Evolutionary conservation across 2,113 vertebrate genomes (phyloP), one percentile per base, ranked within the genome.

Genomic region (Heterotilapia buettikoferi): DNA sequence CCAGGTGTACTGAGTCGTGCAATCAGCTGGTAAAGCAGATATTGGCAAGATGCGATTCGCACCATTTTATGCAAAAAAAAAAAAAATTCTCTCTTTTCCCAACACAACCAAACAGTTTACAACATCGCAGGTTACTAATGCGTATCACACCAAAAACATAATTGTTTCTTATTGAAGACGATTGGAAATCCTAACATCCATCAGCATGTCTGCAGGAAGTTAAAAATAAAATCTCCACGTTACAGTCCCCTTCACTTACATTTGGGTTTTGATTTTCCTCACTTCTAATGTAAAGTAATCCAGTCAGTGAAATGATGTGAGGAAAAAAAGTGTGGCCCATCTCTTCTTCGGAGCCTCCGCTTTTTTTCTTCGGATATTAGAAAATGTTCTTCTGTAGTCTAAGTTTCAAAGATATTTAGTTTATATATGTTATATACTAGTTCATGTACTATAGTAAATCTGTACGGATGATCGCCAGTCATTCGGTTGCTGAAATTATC

Each of bases 11-110:
- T 31, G 14, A 61, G 14, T 6, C 2, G 3, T 61, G 57, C 57
- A 61, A 61, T 2, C 8, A 61, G 14, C 14, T 31, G 26, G 29
- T 61, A 61, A 61, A 61, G 3, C 29, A 61, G 57, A 33, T 19
- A 33, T 0, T 61, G 9, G 57, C 57, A 61, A 61, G 16, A 61
- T 61, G 29, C 0, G 0, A 33, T 61, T 61, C 0, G 2, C 0
- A 2, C 29, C 9, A 61, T 16, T 59, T 59, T 59, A 59, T 29
- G 13, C 24, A 0, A 4, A 13, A 2, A 12, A 1, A 5, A 3
- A 13, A n/a, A 21, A 5, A 7, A 47, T 3, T 14, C 0, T 59
- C 13, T 59, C 13, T 59, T 36, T 36, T 36, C 33, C 7, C 7
- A 36, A 36, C 33, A 36, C 33, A 36, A 36, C 33, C 33, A 36